Percentiles rank a stretch among this genome's conserved stretches.
Conservation (phyloP, 2,797 vertebrate genomes). For the Champsocephalus esox region DNA sequence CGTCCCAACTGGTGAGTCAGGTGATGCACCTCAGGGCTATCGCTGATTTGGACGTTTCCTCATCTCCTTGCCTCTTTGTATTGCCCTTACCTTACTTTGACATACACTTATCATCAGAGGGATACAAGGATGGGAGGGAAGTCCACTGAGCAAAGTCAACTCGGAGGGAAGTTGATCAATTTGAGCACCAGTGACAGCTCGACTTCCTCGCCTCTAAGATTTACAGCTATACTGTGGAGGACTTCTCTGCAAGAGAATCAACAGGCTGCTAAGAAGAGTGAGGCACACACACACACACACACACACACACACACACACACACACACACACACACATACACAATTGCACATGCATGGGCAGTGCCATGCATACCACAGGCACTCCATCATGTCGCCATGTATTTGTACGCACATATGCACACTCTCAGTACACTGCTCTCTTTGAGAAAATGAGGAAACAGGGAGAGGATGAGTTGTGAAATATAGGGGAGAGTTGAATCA, state of each 20-base stretch:
- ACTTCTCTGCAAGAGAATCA: constrained; percentile 57
- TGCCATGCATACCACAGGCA: constrained; percentile 33
- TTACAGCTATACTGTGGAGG: constrained; percentile 44
- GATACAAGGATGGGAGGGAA: constrained; percentile 61
- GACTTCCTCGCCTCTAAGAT: constrained; percentile 36
- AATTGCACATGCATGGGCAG: constrained; percentile 18
- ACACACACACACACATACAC: not conserved
- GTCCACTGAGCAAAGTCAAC: constrained; percentile 39
- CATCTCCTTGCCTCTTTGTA: constrained; percentile 38
- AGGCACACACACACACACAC: not conserved
- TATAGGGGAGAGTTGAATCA: constrained; percentile 43
- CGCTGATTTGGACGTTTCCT: constrained; percentile 65
- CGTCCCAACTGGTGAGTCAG: constrained; percentile 28
- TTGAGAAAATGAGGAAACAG: constrained; percentile 55
- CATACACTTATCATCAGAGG: constrained; percentile 60
- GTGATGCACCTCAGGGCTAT: constrained; percentile 57
- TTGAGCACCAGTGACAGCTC: too few species aligned
- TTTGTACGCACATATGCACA: constrained; percentile 5
- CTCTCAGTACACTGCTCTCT: constrained; percentile 23
- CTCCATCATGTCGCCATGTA: constrained; percentile 19
- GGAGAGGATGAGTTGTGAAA: constrained; percentile 63
- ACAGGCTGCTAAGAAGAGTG: constrained; percentile 34
- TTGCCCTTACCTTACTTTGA: constrained; percentile 61
- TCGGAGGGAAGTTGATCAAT: constrained; percentile 46
- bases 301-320: not conserved